These are phyloP conservation scores for Argyrosomus japonicus DNA, from an alignment of 2,113 vertebrate genomes.

Conservation along the genomic window DNA sequence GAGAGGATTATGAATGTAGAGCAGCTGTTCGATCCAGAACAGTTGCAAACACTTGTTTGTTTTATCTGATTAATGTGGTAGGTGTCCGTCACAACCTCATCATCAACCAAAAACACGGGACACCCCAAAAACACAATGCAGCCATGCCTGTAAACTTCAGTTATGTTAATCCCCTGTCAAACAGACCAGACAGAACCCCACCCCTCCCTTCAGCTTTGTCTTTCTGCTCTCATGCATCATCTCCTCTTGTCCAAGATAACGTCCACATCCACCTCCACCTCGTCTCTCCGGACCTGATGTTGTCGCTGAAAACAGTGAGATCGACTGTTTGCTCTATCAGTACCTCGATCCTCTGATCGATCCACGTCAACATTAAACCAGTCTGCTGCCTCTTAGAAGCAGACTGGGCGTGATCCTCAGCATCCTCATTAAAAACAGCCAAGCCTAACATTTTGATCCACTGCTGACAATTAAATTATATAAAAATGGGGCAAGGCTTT, in stretches of 20 bases:
- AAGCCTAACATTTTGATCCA: neutral
- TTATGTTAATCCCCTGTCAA: conserved; percentile 51
- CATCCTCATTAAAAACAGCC: conserved; percentile 19
- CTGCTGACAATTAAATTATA: too few species aligned
- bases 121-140: conserved; percentile 16
- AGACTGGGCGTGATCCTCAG: conserved; percentile 40
- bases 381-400: conserved; percentile 13
- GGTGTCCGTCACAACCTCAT: neutral
- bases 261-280: neutral
- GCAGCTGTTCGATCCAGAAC: conserved; percentile 50
- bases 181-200: neutral
- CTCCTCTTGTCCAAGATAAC: neutral
- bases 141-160: conserved; percentile 37
- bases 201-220: neutral
- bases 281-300: neutral
- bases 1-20: conserved; percentile 42
- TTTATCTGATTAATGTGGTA: neutral
- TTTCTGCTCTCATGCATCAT: neutral
- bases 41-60: conserved; percentile 10
- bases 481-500: neutral
- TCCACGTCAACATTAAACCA: neutral
- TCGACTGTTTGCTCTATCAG: neutral
- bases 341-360: neutral
- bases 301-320: neutral
- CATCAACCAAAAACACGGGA: conserved; percentile 6